These are phyloP conservation scores for Himalopsyche anomala DNA, from an alignment of 2,888 invertebrate genomes.

Conservation along the genomic window DNA sequence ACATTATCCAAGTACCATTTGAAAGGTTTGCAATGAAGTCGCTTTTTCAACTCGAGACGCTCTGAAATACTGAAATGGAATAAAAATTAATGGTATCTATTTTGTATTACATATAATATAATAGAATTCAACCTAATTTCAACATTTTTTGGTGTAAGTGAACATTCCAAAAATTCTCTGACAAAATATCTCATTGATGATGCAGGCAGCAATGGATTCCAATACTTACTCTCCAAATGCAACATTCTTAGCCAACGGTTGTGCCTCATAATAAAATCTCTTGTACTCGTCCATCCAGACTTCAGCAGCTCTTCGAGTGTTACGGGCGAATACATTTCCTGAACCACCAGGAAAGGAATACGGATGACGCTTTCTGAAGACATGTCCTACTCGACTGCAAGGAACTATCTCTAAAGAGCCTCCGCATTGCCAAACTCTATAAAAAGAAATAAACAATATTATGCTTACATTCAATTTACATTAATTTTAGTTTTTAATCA, in stretches of 20 bases:
- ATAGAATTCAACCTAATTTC: too few relatives aligned
- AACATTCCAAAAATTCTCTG: too few relatives aligned
- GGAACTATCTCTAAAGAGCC: constrained; percentile 98
- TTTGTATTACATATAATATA: background rate
- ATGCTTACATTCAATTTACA: too few relatives aligned
- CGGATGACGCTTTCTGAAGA: constrained; percentile 97
- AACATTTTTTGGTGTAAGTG: too few relatives aligned
- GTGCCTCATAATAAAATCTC: constrained; percentile 95
- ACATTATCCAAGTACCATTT: constrained; percentile 96
- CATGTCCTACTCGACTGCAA: constrained; percentile 96
- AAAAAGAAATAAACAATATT: constrained; percentile 63
- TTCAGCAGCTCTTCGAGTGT: constrained; percentile 97
- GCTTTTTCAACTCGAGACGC: constrained; percentile 86
- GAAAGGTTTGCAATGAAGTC: constrained; percentile 94
- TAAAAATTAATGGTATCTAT: background rate
- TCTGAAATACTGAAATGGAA: constrained; percentile 85
- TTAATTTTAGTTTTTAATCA: too few relatives aligned
- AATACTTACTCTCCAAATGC: constrained; percentile 90
- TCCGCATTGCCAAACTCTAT: constrained; percentile 98
- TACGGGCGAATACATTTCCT: constrained; percentile 96
- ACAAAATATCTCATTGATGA: too few relatives aligned
- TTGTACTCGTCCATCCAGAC: constrained; percentile 99
- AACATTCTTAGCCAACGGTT: constrained; percentile 91
- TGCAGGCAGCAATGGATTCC: background rate
- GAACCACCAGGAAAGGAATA: constrained; percentile 99